Evolutionary conservation across 2,797 vertebrate genomes (phyloP).

Genomic region (Propithecus perrieri): DNA sequence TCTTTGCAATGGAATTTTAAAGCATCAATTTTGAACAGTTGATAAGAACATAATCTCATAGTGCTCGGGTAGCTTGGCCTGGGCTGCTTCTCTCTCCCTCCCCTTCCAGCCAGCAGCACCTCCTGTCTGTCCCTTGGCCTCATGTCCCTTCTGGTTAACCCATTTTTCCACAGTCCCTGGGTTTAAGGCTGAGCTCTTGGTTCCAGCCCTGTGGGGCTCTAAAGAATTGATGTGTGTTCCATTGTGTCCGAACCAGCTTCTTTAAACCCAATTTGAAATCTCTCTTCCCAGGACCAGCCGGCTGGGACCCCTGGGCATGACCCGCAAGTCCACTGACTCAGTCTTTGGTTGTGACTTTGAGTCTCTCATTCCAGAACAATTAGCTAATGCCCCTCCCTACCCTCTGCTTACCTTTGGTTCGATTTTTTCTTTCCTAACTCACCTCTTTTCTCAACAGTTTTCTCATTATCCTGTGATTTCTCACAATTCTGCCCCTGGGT

Average conservation of each 20-base stretch:
- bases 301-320: accelerated
- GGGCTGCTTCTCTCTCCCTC: accelerated
- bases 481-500: neutral
- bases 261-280: neutral
- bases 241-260: neutral
- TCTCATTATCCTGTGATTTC: neutral
- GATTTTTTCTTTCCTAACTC: neutral
- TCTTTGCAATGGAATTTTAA: neutral
- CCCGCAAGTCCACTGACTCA: neutral
- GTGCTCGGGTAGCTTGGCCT: neutral
- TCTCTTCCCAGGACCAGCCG: neutral
- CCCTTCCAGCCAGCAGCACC: neutral
- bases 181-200: neutral
- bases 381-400: neutral
- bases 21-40: neutral
- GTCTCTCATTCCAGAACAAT: neutral
- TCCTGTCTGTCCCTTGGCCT: neutral
- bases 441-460: neutral
- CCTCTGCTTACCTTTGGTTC: neutral
- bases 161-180: accelerated
- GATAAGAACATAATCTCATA: neutral
- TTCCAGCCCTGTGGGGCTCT: neutral
- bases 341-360: neutral
- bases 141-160: accelerated
- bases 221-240: neutral